Evolutionary conservation across 2,888 invertebrate genomes (phyloP).

Genomic region (Auanema sp.): DNA sequence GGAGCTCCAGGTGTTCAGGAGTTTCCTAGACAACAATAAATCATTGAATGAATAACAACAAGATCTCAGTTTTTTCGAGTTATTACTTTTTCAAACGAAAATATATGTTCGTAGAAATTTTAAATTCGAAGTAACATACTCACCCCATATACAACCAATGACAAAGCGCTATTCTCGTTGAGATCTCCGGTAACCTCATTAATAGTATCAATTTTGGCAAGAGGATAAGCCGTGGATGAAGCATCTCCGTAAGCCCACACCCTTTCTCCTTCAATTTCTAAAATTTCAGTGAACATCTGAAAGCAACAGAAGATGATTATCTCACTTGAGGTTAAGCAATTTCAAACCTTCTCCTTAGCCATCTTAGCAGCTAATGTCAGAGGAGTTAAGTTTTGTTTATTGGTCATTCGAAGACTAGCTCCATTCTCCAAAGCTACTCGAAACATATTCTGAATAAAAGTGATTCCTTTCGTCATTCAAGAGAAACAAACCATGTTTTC

Average conservation of each 20-base stretch:
- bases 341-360: conserved; percentile 77
- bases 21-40: conserved; percentile 75
- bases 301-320: conserved; percentile 5
- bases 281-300: conserved; percentile 89
- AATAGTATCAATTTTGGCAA: conserved; percentile 92
- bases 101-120: background rate
- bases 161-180: conserved; percentile 91
- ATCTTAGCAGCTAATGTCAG: conserved; percentile 89
- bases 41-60: background rate
- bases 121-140: background rate
- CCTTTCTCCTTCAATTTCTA: conserved; percentile 91
- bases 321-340: background rate
- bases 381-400: conserved; percentile 84
- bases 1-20: conserved; percentile 87
- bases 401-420: conserved; percentile 82
- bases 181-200: conserved; percentile 86
- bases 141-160: conserved; percentile 93
- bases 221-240: conserved; percentile 69
- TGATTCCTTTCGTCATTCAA: background rate
- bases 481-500: conserved; percentile 75
- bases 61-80: background rate
- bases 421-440: conserved; percentile 93
- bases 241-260: conserved; percentile 93
- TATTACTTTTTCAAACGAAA: background rate
- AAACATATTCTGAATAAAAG: conserved; percentile 76